Percentiles rank a stretch among this genome's conserved stretches.
These are phyloP conservation scores for Crocallis elinguaria DNA, from an alignment of 2,888 invertebrate genomes.

Conservation along the genomic window DNA sequence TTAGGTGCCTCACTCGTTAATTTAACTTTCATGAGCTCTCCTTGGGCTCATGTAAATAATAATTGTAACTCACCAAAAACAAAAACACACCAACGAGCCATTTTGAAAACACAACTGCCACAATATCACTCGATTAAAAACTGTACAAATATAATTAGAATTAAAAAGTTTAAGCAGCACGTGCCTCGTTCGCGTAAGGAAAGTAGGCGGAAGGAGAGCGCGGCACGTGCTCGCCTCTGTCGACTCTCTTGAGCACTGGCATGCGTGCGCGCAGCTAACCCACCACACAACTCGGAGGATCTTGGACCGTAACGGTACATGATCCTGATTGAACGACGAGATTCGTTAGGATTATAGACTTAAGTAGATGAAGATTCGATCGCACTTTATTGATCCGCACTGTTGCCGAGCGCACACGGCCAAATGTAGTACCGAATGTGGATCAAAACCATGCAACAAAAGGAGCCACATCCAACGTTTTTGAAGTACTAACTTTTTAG, in stretches of 20 bases:
- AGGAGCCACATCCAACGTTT: too few relatives aligned
- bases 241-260: slow-evolving; percentile 26
- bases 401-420: too few relatives aligned
- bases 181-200: slow-evolving; percentile 17
- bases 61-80: slow-evolving; percentile 32
- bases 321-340: slow-evolving; percentile 41
- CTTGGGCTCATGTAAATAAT: too few relatives aligned
- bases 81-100: slow-evolving; percentile 27
- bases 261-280: slow-evolving; percentile 32
- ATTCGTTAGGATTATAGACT: slow-evolving; percentile 4
- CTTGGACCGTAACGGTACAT: slow-evolving; percentile 44
- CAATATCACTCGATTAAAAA: slow-evolving; percentile 4
- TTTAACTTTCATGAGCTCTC: too few relatives aligned
- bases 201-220: slow-evolving; percentile 7
- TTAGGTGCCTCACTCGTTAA: too few relatives aligned
- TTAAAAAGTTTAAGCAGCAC: slow-evolving; percentile 11
- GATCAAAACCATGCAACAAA: too few relatives aligned
- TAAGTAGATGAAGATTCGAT: neutral
- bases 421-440: too few relatives aligned
- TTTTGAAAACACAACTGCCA: slow-evolving; percentile 25
- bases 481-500: too few relatives aligned
- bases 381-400: too few relatives aligned
- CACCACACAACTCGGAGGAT: slow-evolving; percentile 45
- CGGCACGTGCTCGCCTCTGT: slow-evolving; percentile 39
- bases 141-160: neutral